Evolutionary conservation across 2,113 vertebrate species (phyloP).

Genomic region (Anarhynchus alexandrinus): DNA sequence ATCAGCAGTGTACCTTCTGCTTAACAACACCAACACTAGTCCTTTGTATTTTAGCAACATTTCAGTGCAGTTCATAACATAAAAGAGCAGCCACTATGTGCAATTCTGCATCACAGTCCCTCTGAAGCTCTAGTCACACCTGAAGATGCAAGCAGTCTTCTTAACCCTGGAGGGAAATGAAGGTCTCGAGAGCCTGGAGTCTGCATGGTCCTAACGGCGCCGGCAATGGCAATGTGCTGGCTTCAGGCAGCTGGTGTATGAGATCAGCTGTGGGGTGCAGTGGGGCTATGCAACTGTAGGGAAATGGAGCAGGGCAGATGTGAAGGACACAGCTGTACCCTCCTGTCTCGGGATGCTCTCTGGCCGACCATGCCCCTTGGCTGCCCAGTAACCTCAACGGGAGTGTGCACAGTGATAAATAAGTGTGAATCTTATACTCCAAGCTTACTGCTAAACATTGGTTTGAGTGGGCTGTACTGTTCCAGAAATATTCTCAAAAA

Average conservation of each 20-base stretch:
- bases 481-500: neutral
- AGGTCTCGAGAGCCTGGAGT: neutral
- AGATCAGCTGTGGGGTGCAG: neutral
- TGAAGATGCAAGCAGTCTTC: neutral
- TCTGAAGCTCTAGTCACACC: neutral
- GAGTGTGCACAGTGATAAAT: neutral
- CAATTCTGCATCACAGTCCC: neutral
- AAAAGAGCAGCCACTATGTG: neutral
- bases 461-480: neutral
- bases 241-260: neutral
- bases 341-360: neutral
- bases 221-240: accelerated
- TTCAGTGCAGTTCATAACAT: neutral
- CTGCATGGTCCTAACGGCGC: neutral
- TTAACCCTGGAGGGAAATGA: neutral
- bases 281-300: accelerated
- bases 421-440: neutral
- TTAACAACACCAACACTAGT: neutral
- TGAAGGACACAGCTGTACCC: neutral
- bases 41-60: neutral
- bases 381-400: neutral
- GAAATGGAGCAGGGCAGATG: neutral
- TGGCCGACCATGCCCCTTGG: neutral
- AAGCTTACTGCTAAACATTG: neutral
- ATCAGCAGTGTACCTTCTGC: neutral